phyloP scores from a whole-genome alignment of 2,113 vertebrate genomes.

The Alexandromys fortis region DNA sequence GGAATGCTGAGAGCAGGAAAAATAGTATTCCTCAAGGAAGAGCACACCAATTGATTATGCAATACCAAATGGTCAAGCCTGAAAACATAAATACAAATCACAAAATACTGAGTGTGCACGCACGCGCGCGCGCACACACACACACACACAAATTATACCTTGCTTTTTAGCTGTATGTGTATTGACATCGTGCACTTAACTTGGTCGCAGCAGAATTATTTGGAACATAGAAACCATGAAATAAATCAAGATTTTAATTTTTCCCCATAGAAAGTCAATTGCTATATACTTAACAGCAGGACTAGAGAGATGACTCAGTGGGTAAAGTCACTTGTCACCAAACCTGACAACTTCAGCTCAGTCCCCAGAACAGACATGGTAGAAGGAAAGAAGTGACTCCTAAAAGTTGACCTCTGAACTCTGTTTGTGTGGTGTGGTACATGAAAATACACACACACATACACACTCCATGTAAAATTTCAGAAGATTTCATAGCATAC shows the following conservation, averaged over 20 bases:
- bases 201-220: neutral
- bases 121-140: neutral
- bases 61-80: neutral
- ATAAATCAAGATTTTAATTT: slow-evolving; percentile 12
- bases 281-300: neutral
- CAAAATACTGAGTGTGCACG: neutral
- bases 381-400: neutral
- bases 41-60: neutral
- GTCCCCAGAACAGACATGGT: neutral
- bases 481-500: neutral
- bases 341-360: neutral
- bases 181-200: neutral
- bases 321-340: too few species aligned
- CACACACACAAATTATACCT: neutral
- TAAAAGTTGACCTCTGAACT: neutral
- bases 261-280: neutral
- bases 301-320: neutral
- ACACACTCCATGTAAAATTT: neutral
- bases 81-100: neutral
- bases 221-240: slow-evolving; percentile 25
- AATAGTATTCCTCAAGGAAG: neutral
- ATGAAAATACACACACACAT: neutral
- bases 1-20: neutral
- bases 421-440: neutral
- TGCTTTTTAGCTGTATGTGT: neutral